Base-by-base conservation (phyloP, 2,888 invertebrate species). In the Plagodis pulveraria region DNA sequence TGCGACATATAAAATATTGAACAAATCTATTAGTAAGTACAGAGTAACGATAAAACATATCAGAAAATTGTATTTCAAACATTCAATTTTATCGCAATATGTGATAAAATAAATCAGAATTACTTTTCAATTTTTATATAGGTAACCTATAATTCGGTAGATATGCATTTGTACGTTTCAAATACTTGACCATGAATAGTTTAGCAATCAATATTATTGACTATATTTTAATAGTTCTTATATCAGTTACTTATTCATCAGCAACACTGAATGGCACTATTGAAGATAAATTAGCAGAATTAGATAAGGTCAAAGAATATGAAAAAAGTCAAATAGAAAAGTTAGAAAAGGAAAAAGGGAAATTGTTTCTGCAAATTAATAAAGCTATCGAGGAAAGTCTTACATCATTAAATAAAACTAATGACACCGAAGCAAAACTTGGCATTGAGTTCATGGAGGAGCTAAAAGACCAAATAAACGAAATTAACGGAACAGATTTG, bases 311-410 rank as follows among this genome's bases (percentile, higher is more conserved):
- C 8, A 40, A 8, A 5, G 40, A 5, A 10, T 5, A 5, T 10
- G 40, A 58, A 35, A 62, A 46, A 10, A 64, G 56, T 10, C 62
- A 70, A 35, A 74, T 82, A 50, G 33, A 69, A 86, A 84, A 67
- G 7, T 62, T 86, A 34, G 76, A 84, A 62, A 73, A 70, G 47
- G 66, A 80, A 36, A 84, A 79, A 62, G 56, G 56, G 36, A 66
- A 77, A 11, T 52, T 87, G 2, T 73, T 67, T 9, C 68, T 63
- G 42, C 56, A 82, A 71, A 80, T 87, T 5, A 77, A 80, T 12
- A 40, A 50, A 10, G 83, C 83, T 0, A 84, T 87, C 22, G 74
- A 84, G 6, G 83, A 83, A 0, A 80, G 78, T 8, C 67, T 85
- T 0, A 62, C 53, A 33, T 48, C 69, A 9, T 64, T 85, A 6